These are phyloP conservation scores for Panurus biarmicus DNA, from an alignment of 2,113 vertebrate genomes.

Conservation along the genomic window DNA sequence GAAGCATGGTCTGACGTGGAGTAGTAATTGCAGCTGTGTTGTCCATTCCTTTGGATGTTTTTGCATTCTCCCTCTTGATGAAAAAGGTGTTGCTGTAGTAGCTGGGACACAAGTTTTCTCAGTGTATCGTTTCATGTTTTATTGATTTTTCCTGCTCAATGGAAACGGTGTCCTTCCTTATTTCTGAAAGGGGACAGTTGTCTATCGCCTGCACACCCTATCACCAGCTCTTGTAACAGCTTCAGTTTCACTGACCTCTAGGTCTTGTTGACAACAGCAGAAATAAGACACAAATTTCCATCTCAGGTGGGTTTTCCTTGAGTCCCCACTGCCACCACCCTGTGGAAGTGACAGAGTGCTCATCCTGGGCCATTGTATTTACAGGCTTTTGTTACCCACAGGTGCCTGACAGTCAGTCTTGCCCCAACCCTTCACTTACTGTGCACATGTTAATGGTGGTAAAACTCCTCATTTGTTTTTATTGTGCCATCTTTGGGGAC, in stretches of 20 bases:
- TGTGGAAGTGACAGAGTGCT: not conserved
- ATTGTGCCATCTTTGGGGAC: not conserved
- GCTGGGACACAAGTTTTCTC: not conserved
- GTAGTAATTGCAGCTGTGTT: not conserved
- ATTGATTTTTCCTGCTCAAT: not conserved
- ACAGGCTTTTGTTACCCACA: not conserved
- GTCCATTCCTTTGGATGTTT: not conserved
- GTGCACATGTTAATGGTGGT: rapidly evolving
- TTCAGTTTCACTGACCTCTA: not conserved
- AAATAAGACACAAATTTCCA: not conserved
- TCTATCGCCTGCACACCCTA: not conserved
- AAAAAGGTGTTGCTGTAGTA: not conserved
- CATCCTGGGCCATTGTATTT: not conserved
- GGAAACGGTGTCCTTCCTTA: not conserved
- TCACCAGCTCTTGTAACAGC: not conserved
- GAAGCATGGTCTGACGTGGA: not conserved
- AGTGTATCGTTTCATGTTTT: not conserved
- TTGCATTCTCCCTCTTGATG: not conserved
- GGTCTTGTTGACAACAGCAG: not conserved
- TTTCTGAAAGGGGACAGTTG: not conserved
- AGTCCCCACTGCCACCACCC: not conserved
- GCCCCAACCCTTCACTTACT: not conserved
- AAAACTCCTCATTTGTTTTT: not conserved
- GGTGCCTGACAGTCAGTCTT: not conserved
- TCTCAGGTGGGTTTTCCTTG: not conserved